Base-by-base conservation (phyloP, 1,140 invertebrate genomes). In the Zelostemma sp. region DNA sequence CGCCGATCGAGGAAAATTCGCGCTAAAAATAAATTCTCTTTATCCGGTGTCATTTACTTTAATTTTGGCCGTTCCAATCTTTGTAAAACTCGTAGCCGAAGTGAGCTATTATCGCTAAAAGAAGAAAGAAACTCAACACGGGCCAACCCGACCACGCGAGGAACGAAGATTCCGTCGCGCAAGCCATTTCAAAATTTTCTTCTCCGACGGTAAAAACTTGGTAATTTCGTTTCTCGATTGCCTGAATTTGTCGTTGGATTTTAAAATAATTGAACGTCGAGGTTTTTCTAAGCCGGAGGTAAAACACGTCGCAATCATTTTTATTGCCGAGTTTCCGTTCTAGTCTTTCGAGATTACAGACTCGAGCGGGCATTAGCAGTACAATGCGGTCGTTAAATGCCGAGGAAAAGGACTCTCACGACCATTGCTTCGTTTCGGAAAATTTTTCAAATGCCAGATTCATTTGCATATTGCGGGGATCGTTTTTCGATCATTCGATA, bases 101-200 rank as follows among this genome's bases (percentile, higher is more conserved):
- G 49, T 74, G 78, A 28, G 11, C 50, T 15, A 78, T 50, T 11
- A 31, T 58, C 14, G 31, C 43, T 0, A 61, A 11, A 17, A 79
- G 19, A 8, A 78, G 21, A 6, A 80, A 9, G 11, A 75, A 72
- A 47, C 40, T 77, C 16, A 79, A 5, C 15, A 78, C 72, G 1
- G 62, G 8, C 77, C 77, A 80, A 6, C 69, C 74, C 5, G 6
- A 9, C 78, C 77, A 80, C 1, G 9, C 54, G 33, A 73, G 1
- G 28, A 73, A 61, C 6, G 5, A 17, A 9, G 53, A 35, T 18
- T 45, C n/a, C n/a, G 31, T 25, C 15, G 38, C 8, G 15, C 61
- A 73, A 12, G 59, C 60, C 53, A 65, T 72, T 48, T 31, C 33
- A 48, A 4, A 14, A 41, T 25, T 33, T 57, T 38, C 35, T 46